Evolutionary conservation across 2,797 vertebrate genomes (phyloP).

Genomic region (Oophaga sylvatica): DNA sequence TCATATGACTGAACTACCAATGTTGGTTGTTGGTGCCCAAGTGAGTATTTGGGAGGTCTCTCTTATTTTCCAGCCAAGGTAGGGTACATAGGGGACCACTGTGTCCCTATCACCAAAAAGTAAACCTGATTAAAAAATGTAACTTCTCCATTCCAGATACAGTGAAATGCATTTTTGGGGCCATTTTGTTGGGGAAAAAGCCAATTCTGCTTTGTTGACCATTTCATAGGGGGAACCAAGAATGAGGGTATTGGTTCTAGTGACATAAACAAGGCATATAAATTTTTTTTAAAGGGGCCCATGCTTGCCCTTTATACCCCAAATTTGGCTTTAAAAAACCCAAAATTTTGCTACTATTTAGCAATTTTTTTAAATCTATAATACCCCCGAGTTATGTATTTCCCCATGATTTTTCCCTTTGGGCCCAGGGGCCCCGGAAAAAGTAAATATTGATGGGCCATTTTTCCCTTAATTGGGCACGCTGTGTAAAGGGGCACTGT

Average conservation of each 20-base stretch:
- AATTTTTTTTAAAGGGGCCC: too few species aligned
- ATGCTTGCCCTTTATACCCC: background rate
- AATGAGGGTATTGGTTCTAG: background rate
- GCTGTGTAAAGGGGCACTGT: slow-evolving; percentile 8
- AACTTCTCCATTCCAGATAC: too few species aligned
- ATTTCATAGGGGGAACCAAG: background rate
- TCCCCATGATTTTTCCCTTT: slow-evolving; percentile 14
- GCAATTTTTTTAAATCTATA: background rate
- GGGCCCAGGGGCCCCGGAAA: slow-evolving; percentile 3
- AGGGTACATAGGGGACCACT: too few species aligned
- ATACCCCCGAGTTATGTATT: background rate
- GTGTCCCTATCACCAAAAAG: too few species aligned
- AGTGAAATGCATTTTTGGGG: too few species aligned
- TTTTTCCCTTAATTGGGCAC: slow-evolving; percentile 2
- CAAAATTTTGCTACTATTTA: background rate
- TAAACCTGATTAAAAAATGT: too few species aligned
- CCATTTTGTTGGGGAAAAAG: too few species aligned
- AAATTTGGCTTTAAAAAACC: background rate
- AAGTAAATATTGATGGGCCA: slow-evolving; percentile 11
- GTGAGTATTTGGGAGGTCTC: too few species aligned
- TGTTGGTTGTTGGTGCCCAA: too few species aligned
- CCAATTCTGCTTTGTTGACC: background rate
- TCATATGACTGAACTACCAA: too few species aligned
- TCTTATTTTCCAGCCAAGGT: too few species aligned
- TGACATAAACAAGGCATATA: too few species aligned